phyloP scores from a whole-genome alignment of 2,797 vertebrate genomes.

The Fratercula arctica region DNA sequence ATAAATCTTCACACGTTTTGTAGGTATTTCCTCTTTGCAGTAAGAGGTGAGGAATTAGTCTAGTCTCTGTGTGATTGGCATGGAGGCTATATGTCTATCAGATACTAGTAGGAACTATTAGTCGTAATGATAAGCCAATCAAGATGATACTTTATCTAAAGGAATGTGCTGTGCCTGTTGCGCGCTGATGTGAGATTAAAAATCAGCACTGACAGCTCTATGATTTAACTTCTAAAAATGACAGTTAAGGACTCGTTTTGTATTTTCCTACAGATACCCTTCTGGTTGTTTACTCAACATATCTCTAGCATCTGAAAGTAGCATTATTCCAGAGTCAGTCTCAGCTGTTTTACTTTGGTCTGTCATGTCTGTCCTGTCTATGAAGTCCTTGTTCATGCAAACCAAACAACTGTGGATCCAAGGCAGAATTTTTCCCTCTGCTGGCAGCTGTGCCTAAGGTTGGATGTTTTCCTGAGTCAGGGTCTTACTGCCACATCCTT shows the following conservation, averaged over 20 bases:
- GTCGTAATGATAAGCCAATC: neutral
- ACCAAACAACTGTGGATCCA: neutral
- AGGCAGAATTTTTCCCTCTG: neutral
- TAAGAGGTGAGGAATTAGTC: neutral
- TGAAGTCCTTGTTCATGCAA: neutral
- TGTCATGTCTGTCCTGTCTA: neutral
- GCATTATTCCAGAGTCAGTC: neutral
- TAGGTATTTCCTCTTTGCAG: neutral
- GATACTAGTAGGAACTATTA: neutral
- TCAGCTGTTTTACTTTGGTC: neutral
- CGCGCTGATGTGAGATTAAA: neutral
- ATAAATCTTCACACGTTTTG: neutral
- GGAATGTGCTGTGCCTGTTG: neutral
- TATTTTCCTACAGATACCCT: neutral
- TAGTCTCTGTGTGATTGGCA: neutral
- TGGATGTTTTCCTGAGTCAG: neutral
- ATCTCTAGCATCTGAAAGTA: neutral
- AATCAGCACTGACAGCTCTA: neutral
- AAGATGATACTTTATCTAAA: neutral
- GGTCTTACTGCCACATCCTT: neutral
- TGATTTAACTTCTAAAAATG: neutral
- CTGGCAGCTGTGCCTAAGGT: neutral
- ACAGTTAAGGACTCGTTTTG: neutral
- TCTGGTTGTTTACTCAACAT: neutral
- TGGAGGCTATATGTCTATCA: neutral